Evolutionary conservation across 1,140 invertebrate species (phyloP).

Genomic region (Euborellia annulipes): DNA sequence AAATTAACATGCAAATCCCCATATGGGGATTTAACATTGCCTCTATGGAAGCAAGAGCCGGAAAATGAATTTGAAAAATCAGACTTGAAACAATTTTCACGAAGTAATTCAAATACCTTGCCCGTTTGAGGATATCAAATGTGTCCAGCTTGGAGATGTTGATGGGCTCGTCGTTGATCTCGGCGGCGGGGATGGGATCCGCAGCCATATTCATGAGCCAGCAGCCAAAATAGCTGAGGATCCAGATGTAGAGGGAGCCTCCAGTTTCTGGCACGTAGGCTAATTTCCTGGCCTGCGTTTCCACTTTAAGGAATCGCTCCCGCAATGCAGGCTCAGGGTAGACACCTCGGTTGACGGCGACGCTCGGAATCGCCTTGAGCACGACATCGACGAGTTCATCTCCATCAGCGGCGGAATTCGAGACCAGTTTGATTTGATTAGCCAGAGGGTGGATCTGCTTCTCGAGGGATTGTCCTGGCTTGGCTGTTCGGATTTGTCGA

Average conservation of each 20-base stretch:
- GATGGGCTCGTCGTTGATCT: constrained; percentile 50
- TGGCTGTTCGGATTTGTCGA: constrained; percentile 49
- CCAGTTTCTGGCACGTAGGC: constrained; percentile 66
- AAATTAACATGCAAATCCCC: too few relatives aligned
- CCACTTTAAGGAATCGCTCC: constrained; percentile 67
- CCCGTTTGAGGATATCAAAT: constrained; percentile 73
- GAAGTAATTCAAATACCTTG: constrained; percentile 60
- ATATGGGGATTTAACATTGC: too few relatives aligned
- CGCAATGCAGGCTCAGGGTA: constrained; percentile 70
- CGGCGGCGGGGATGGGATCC: constrained; percentile 45
- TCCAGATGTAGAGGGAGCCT: constrained; percentile 61
- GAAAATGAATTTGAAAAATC: too few relatives aligned
- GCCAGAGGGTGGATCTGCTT: too few relatives aligned
- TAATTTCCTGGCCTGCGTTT: constrained; percentile 51
- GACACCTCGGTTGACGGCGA: constrained; percentile 61
- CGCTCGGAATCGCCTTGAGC: constrained; percentile 55
- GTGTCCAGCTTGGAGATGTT: constrained; percentile 58
- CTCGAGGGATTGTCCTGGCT: constrained; percentile 19
- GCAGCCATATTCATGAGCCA: constrained; percentile 46
- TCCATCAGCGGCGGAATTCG: constrained; percentile 31
- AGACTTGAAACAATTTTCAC: too few relatives aligned
- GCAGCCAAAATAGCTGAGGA: constrained; percentile 77
- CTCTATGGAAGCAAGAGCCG: too few relatives aligned
- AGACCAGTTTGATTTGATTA: too few relatives aligned
- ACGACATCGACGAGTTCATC: constrained; percentile 57